Conservation (phyloP, 2,797 vertebrate genomes). For the Alosa sapidissima region DNA sequence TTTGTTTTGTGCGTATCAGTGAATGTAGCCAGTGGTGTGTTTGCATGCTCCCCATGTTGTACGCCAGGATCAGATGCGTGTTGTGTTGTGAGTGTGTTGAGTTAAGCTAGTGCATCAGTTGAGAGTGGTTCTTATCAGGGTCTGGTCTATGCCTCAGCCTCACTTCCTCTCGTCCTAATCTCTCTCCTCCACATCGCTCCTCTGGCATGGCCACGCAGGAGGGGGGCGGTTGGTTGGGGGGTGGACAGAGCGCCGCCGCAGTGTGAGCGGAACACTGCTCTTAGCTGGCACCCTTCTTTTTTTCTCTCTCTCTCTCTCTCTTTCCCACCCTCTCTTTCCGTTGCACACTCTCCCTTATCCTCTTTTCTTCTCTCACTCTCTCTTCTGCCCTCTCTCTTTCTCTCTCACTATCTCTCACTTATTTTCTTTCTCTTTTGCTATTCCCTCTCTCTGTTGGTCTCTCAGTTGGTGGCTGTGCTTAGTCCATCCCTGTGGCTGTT, state of each 20-base stretch:
- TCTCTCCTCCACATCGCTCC: constrained; percentile 14
- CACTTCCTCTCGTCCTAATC: constrained; percentile 6
- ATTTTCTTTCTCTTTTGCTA: neutral
- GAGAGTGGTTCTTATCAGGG: neutral
- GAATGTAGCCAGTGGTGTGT: neutral
- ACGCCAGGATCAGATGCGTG: neutral
- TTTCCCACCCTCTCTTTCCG: neutral
- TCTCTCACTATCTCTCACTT: neutral
- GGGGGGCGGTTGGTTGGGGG: neutral
- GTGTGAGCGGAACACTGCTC: neutral
- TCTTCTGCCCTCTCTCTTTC: neutral
- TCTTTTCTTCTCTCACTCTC: neutral
- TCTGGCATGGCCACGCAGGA: neutral
- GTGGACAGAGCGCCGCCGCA: neutral
- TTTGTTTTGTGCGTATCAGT: too few relatives aligned
- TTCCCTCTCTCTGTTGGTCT: neutral
- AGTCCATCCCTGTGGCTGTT: constrained; percentile 18
- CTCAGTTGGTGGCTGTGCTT: constrained; percentile 5
- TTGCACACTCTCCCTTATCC: neutral
- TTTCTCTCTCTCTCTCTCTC: neutral
- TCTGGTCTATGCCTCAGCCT: neutral
- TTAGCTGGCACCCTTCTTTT: neutral
- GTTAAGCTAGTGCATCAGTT: neutral
- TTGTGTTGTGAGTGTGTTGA: neutral
- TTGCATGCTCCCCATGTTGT: neutral